Conservation (phyloP, 1,140 invertebrate species). For the Drosophila kurseongensis region DNA sequence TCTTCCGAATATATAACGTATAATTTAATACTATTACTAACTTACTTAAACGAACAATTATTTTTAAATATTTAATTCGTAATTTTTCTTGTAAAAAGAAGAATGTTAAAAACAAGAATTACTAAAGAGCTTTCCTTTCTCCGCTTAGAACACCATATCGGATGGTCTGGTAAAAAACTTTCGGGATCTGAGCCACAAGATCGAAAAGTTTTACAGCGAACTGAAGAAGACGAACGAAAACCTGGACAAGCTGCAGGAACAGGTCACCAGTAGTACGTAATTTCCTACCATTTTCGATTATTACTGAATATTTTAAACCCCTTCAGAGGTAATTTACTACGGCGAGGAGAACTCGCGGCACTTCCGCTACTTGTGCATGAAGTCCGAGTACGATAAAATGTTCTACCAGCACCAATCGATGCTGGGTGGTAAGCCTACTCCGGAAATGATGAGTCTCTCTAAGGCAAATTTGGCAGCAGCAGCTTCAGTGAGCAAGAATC, state of each 20-base stretch:
- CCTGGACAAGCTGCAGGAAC: constrained; percentile 56
- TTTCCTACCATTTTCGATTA: too few relatives aligned
- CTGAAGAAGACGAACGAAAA: constrained; percentile 67
- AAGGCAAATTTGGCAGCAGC: background rate
- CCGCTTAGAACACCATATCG: constrained; percentile 48
- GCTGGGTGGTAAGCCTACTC: constrained; percentile 26
- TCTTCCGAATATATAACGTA: too few relatives aligned
- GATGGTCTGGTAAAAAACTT: constrained; percentile 69
- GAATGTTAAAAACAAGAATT: background rate
- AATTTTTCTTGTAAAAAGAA: too few relatives aligned
- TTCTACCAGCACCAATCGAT: constrained; percentile 76
- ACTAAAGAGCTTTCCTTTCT: background rate
- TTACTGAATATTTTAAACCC: background rate
- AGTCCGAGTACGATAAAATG: constrained; percentile 83
- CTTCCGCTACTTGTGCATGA: constrained; percentile 83
- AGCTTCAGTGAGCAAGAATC: background rate
- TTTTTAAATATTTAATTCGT: too few relatives aligned
- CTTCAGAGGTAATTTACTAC: constrained; percentile 70
- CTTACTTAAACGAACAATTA: too few relatives aligned
- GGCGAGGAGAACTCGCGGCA: constrained; percentile 81
- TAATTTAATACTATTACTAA: too few relatives aligned
- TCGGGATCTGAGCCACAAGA: constrained; percentile 64
- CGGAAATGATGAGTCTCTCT: constrained; percentile 18
- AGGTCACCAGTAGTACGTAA: constrained; percentile 69
- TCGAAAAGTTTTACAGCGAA: constrained; percentile 68